Percentiles rank a stretch among this genome's conserved stretches.
phyloP scores from a whole-genome alignment of 2,797 vertebrate genomes.

The Enteromius trimaculatus region DNA sequence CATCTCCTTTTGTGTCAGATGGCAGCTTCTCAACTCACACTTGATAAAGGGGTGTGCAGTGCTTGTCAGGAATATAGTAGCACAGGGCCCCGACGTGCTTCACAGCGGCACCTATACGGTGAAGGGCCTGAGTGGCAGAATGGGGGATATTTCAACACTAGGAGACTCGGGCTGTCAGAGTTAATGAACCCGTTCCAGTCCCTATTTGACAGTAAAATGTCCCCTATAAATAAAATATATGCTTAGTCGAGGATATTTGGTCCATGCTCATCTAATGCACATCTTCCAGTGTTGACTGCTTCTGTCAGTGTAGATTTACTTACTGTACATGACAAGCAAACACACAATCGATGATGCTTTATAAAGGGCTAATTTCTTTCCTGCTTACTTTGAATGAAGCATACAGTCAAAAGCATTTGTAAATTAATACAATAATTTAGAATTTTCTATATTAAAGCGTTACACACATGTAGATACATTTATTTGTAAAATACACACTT shows the following conservation, averaged over 20 bases:
- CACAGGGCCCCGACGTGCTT: conserved; percentile 10
- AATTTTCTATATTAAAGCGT: no score
- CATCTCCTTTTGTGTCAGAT: conserved; percentile 51
- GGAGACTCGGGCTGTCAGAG: conserved; percentile 1
- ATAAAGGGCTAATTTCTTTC: background rate
- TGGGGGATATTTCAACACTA: conserved; percentile 20
- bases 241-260: background rate
- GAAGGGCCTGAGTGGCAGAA: conserved; percentile 28
- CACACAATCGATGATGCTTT: background rate
- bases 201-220: conserved; percentile 5
- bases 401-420: no score
- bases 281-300: conserved; percentile 46
- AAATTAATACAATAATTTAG: no score
- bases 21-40: conserved; percentile 57
- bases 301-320: conserved; percentile 31
- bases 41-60: conserved; percentile 57
- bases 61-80: conserved; percentile 37
- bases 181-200: background rate
- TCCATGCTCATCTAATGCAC: conserved; percentile 25
- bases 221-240: conserved; percentile 18
- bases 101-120: conserved; percentile 39
- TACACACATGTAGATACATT: no score
- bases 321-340: background rate
- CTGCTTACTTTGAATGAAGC: background rate
- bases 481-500: background rate